Evolutionary conservation across 2,888 invertebrate species (phyloP), one percentile per base, ranked within the genome.

Genomic region (Synergus gifuensis): DNA sequence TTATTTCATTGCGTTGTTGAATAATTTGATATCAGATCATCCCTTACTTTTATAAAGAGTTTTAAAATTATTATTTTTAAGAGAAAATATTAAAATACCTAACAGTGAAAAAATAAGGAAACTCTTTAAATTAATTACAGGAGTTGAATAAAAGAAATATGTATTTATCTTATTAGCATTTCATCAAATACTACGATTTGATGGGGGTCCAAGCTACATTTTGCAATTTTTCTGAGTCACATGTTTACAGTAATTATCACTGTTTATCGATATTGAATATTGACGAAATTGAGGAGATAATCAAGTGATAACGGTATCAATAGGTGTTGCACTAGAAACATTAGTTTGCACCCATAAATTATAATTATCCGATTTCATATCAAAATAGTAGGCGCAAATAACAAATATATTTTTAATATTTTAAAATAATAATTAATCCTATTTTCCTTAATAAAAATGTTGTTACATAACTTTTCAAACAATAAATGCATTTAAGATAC

Each of bases 211-310:
- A 46, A 46, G 14, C 3, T 22, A 60, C 4, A 22, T 60, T 60
- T 60, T 28, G 60, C 60, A 4, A 22, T 18, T 60, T 60, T 60
- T 12, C 18, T 60, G 60, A 60, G 12, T 60, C 60, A 60, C 22
- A 12, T 60, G 60, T 60, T 60, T 60, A 60, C 60, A 60, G 12
- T 60, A 28, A 60, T 28, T 60, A 60, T 60, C 60, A 22, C 18
- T 60, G 60, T 60, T 60, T 60, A 60, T 60, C 12, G 22, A 60
- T 22, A 60, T 14, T 22, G 5, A 60, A 22, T 60, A 60, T 11
- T 28, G 12, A 60, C 18, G 60, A 28, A 18, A 60, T 18, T 8
- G 18, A 60, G 14, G 1, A 18, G 5, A 22, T 60, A 60, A 60
- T 60, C 60, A 60, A 5, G 22, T 12, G 60, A 60, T 60, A 60